These are phyloP conservation scores for Phaonia tiefii DNA, from an alignment of 2,888 invertebrate species.

Conservation along the genomic window DNA sequence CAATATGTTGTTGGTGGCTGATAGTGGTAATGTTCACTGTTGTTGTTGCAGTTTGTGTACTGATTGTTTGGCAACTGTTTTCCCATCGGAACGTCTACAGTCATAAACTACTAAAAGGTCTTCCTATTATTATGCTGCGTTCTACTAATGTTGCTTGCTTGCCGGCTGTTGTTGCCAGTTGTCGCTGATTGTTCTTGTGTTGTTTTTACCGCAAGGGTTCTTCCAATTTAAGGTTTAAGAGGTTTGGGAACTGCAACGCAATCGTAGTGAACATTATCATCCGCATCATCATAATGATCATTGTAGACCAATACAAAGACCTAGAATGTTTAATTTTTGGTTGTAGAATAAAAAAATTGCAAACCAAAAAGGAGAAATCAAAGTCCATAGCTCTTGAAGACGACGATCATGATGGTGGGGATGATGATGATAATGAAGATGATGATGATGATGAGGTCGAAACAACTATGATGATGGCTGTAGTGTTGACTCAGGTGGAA, in stretches of 20 bases:
- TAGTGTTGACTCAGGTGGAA: constrained; percentile 61
- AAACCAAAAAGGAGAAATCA: neutral
- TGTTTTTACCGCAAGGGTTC: constrained; percentile 64
- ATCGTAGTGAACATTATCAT: constrained; percentile 30
- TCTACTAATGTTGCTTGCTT: neutral
- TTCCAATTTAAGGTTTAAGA: constrained; percentile 55
- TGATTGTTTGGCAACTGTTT: constrained; percentile 65
- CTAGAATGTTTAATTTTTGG: constrained; percentile 54
- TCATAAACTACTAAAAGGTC: constrained; percentile 65
- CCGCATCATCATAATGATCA: neutral
- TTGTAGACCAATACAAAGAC: constrained; percentile 7
- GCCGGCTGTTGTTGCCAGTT: neutral
- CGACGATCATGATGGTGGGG: constrained; percentile 8
- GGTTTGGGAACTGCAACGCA: constrained; percentile 21
- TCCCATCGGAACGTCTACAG: constrained; percentile 70
- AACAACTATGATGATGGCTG: neutral
- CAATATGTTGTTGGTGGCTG: constrained; percentile 52
- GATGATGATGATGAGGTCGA: neutral
- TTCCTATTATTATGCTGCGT: constrained; percentile 46
- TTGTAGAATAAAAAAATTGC: too few species aligned
- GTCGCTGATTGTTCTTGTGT: constrained; percentile 29
- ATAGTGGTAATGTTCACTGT: constrained; percentile 55
- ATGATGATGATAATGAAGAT: neutral
- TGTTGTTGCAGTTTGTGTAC: constrained; percentile 39
- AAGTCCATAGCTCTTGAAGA: neutral